These are phyloP conservation scores for Anhinga rufa DNA, from an alignment of 2,113 vertebrate species.

Conservation along the genomic window DNA sequence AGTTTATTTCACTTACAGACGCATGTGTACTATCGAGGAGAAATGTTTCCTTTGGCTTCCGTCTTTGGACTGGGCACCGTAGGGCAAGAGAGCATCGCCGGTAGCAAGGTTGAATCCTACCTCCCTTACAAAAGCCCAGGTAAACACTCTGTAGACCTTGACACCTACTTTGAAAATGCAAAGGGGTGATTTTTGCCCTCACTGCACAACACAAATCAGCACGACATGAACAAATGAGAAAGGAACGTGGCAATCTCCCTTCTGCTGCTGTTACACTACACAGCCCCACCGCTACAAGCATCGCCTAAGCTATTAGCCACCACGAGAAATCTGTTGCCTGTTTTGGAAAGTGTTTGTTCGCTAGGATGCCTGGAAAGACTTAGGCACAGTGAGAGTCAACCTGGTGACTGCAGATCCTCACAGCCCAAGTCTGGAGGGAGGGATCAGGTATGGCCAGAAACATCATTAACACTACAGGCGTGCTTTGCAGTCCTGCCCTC, in stretches of 20 bases:
- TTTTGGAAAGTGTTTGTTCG: slow-evolving; percentile 18
- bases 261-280: background rate
- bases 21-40: background rate
- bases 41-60: background rate
- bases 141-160: background rate
- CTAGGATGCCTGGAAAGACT: slow-evolving; percentile 40
- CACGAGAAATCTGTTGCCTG: background rate
- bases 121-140: background rate
- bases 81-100: background rate
- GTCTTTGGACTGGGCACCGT: background rate
- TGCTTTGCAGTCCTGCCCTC: background rate
- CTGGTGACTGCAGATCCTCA: background rate
- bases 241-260: background rate
- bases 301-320: background rate
- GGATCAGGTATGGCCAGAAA: slow-evolving; percentile 6
- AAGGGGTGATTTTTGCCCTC: background rate
- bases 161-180: background rate
- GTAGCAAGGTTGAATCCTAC: background rate
- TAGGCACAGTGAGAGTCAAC: background rate
- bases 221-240: background rate
- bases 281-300: background rate
- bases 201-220: background rate
- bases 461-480: background rate
- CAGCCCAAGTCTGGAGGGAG: slow-evolving; percentile 25
- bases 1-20: background rate